Evolutionary conservation across 2,888 invertebrate genomes (phyloP).

Genomic region (Carabus problematicus): DNA sequence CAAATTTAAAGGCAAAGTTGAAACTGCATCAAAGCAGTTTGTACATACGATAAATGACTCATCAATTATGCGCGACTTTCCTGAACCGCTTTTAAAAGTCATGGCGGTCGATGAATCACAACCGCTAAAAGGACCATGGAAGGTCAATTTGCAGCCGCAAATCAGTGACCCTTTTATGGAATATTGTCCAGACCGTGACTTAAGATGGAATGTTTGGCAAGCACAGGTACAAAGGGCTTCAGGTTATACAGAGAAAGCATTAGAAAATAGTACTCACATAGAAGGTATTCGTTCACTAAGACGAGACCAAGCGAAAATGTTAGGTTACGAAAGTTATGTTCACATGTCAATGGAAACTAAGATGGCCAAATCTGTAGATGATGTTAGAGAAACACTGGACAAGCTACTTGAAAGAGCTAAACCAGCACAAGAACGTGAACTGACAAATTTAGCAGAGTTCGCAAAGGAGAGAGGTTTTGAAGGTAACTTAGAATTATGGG

Average conservation of each 20-base stretch:
- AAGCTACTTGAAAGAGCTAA: slow-evolving; percentile 72
- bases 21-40: slow-evolving; percentile 71
- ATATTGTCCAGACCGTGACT: slow-evolving; percentile 79
- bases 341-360: slow-evolving; percentile 94
- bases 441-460: slow-evolving; percentile 74
- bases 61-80: slow-evolving; percentile 75
- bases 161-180: slow-evolving; percentile 80
- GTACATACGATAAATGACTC: slow-evolving; percentile 71
- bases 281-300: slow-evolving; percentile 79
- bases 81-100: slow-evolving; percentile 69
- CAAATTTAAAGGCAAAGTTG: slow-evolving; percentile 72
- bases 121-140: slow-evolving; percentile 81
- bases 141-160: slow-evolving; percentile 75
- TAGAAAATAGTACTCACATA: slow-evolving; percentile 76
- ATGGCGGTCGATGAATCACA: slow-evolving; percentile 70
- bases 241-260: slow-evolving; percentile 66
- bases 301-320: slow-evolving; percentile 72
- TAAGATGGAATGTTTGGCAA: slow-evolving; percentile 87
- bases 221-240: slow-evolving; percentile 77
- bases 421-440: slow-evolving; percentile 78
- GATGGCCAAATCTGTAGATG: slow-evolving; percentile 84
- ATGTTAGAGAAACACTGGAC: slow-evolving; percentile 74
- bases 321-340: slow-evolving; percentile 81
- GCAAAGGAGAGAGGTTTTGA: slow-evolving; percentile 76
- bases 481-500: slow-evolving; percentile 77